Base-by-base conservation (phyloP, 2,797 vertebrate species). In the Peromyscus attwateri region DNA sequence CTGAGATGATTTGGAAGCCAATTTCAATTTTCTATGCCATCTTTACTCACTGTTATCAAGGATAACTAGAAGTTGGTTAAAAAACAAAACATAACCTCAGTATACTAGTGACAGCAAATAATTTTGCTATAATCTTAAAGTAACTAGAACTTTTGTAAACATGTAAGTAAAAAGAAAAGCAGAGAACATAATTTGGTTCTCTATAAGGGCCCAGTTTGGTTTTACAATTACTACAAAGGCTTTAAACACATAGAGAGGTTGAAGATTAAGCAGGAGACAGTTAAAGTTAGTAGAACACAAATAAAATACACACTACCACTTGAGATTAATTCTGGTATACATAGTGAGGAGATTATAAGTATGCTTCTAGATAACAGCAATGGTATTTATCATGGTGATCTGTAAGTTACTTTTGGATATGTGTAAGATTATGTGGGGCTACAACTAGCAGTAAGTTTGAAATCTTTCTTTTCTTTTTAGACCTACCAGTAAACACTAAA, bases 81-180 rank as follows among this genome's bases (percentile, higher is more conserved):
- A 85, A 89, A 91, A 94, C 70, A 97, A 94, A 68, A 40, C 85
- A 37, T 31, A 92, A 75, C 16, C 40, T 85, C 95, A 81, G 7
- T 19, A 77, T 85, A 82, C 17, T 70, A 70, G 55, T 83, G 55
- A 90, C 21, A 96, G 40, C 19, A 95, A 93, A 93, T 62, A 90
- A 70, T 87, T 80, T 68, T 77, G 25, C 70, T 83, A 9, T 89
- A 89, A 80, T 82, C 52, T 93, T 68, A 87, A 94, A 62, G 19
- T 79, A 11, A 62, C 37, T 82, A 92, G 23, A 82, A n/a, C 17
- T 60, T 89, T 77, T 52, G 52, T 89, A 85, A 89, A 83, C 66
- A 34, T 7, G 87, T 6, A 80, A 92, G 1, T 75, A 52, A 81
- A 93, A 92, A 70, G 16, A 66, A 94, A 91, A 92, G 1, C 49